These are phyloP conservation scores for Xylota sylvarum DNA, from an alignment of 2,888 invertebrate species.

Conservation along the genomic window DNA sequence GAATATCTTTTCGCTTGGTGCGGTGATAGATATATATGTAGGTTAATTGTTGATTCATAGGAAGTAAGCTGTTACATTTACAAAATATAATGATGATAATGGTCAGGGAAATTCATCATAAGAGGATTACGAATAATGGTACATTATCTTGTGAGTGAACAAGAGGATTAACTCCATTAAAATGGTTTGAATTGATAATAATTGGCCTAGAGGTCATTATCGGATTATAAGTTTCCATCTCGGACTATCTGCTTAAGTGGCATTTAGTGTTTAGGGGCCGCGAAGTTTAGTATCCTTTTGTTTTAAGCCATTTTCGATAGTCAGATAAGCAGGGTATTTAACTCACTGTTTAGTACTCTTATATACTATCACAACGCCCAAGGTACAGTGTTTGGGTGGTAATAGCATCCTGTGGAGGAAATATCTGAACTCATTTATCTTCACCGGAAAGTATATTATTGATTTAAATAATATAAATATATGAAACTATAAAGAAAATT, in stretches of 20 bases:
- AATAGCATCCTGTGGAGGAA: too few relatives aligned
- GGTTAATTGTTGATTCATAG: slow-evolving; percentile 16
- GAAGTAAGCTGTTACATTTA: neutral
- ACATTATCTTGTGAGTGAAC: neutral
- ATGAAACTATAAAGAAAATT: too few relatives aligned
- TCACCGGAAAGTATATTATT: too few relatives aligned
- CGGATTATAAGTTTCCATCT: neutral
- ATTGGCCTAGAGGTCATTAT: neutral
- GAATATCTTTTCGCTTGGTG: neutral
- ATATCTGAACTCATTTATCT: too few relatives aligned
- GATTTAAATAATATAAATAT: too few relatives aligned
- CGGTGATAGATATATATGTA: neutral
- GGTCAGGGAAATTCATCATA: neutral
- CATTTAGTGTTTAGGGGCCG: neutral
- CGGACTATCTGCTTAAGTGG: neutral
- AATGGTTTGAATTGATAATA: neutral
- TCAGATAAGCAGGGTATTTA: too few relatives aligned
- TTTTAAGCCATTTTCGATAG: too few relatives aligned
- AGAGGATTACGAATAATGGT: neutral
- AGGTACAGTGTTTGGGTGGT: too few relatives aligned
- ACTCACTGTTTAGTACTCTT: too few relatives aligned
- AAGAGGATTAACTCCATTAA: neutral
- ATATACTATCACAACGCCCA: too few relatives aligned
- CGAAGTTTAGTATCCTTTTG: too few relatives aligned
- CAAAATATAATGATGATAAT: slow-evolving; percentile 17